A percentile compares a stretch with the other conserved stretches of the same genome.
Evolutionary conservation across 2,113 vertebrate species (phyloP).

Genomic region (Psittacula cyanocephala): DNA sequence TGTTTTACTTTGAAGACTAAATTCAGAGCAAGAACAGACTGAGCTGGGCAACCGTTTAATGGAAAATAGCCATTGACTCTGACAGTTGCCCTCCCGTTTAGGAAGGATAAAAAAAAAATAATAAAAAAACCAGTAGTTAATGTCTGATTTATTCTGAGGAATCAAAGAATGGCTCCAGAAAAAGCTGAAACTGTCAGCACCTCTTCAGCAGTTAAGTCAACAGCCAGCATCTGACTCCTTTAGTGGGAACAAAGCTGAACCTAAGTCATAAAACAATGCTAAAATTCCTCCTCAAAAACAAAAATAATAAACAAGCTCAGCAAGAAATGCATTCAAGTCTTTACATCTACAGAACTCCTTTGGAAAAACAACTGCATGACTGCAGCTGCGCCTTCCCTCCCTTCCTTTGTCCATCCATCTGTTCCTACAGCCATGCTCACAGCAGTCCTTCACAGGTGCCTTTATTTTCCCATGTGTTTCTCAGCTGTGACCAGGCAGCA

Average conservation of each 20-base stretch:
- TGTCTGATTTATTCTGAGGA: neutral
- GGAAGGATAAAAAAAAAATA: neutral
- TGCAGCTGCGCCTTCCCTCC: neutral
- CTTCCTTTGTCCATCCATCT: neutral
- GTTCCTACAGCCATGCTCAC: neutral
- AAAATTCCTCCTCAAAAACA: neutral
- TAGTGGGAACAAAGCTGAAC: neutral
- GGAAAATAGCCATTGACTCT: neutral
- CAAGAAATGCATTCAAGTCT: neutral
- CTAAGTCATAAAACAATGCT: neutral
- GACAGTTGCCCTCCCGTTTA: neutral
- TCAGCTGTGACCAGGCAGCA: neutral
- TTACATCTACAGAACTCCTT: neutral
- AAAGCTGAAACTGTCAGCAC: neutral
- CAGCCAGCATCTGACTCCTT: neutral
- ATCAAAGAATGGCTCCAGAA: neutral
- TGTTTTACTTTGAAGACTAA: neutral
- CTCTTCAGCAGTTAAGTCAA: neutral
- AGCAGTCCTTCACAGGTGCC: neutral
- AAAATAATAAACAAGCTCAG: slow-evolving; percentile 28
- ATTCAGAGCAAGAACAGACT: neutral
- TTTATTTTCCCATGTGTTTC: neutral
- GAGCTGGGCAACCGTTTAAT: neutral
- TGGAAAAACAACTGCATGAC: neutral
- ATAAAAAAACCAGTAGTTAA: neutral